Percentiles rank a stretch among this genome's conserved stretches.
Evolutionary conservation across 2,113 vertebrate species (phyloP).

Genomic region (Spheniscus mendiculus): DNA sequence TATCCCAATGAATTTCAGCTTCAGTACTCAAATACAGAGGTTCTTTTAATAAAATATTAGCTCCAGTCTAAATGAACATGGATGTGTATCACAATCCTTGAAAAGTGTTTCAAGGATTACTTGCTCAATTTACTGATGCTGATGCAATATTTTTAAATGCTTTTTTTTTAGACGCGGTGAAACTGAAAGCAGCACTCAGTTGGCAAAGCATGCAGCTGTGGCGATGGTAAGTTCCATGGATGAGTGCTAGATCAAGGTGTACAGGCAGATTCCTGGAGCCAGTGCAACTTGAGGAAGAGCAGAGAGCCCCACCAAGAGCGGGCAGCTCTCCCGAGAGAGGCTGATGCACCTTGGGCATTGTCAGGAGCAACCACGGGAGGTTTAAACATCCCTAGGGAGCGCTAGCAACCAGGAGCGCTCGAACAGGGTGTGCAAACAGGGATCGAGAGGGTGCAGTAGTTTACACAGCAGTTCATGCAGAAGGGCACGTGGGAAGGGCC

Average conservation of each 20-base stretch:
- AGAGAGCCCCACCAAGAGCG: too few relatives aligned
- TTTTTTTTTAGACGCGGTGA: rapidly evolving
- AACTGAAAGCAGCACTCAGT: background rate
- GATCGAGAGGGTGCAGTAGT: background rate
- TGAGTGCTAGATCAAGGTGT: background rate
- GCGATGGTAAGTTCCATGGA: background rate
- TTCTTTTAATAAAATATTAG: background rate
- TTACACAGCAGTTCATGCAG: background rate
- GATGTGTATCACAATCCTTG: too few relatives aligned
- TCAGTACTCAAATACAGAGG: background rate
- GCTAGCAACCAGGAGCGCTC: background rate
- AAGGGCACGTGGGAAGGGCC: too few relatives aligned
- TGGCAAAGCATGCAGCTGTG: rapidly evolving
- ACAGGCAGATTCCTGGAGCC: background rate
- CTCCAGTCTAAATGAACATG: background rate
- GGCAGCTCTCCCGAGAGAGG: background rate
- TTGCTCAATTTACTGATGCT: background rate
- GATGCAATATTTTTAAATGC: background rate
- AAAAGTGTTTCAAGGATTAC: background rate
- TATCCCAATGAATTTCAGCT: background rate
- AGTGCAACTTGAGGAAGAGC: background rate
- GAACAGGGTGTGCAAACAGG: background rate
- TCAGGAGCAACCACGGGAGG: background rate
- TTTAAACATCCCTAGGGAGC: background rate
- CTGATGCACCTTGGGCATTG: background rate